Base-by-base conservation (phyloP, 2,888 invertebrate species). In the Sphecodes monilicornis region DNA sequence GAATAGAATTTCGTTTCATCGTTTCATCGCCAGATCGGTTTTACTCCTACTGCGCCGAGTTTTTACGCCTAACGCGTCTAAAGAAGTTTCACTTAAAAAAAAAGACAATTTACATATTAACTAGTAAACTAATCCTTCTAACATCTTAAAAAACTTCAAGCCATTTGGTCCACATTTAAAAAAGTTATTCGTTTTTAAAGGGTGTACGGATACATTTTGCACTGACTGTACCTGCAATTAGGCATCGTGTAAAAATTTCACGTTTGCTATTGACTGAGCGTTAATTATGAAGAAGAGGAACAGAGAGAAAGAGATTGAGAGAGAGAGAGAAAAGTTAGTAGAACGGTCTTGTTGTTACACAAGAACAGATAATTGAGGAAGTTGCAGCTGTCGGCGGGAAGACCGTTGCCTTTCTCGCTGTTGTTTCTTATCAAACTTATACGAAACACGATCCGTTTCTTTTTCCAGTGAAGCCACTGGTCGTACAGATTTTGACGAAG, bases 401-500 rank as follows among this genome's bases (percentile, higher is more conserved):
- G 36, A 43, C 36, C 66, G 66, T 50, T 66, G 76, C 22, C 60
- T 18, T 76, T 6, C 68, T 64, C 57, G 10, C 36, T 68, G 71
- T 68, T 66, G 54, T 73, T 39, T 69, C 64, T 78, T 84, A 66
- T 68, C 46, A 29, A 85, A 75, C 57, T 77, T 39, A 26, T 13
- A 69, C 18, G 6, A 29, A 64, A 60, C 54, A 32, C 26, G 54
- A 76, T 72, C 16, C 72, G 10, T 76, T 86, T 79, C 83, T 91
- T 90, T 93, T 95, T 95, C 91, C 96, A 98, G 98, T 98, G 92
- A 98, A 98, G 96, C 98, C 98, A 71, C 96, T 98, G 93, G 96
- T 97, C 84, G 98, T 98, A 89, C 97, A 97, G 93, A 98, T 98
- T 92, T 95, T 98, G 91, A 98, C 97, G 81, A 98, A 98, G 95